Evolutionary conservation across 2,888 invertebrate genomes (phyloP).

Genomic region (Allophyes oxyacanthae): DNA sequence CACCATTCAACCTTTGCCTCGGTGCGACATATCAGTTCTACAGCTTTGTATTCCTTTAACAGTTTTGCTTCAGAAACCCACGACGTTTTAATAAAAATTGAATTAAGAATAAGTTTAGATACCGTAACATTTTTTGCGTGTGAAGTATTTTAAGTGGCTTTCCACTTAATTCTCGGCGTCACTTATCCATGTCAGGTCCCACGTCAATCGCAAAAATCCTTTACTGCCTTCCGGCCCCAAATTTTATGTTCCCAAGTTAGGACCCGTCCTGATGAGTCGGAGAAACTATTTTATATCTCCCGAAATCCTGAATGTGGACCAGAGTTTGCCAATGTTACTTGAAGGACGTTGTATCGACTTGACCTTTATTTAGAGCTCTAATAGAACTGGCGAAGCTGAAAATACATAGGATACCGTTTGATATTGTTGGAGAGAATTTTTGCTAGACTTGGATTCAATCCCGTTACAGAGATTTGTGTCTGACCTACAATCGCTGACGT

Average conservation of each 20-base stretch:
- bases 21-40: slow-evolving; percentile 25
- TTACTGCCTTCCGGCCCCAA: slow-evolving; percentile 40
- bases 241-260: slow-evolving; percentile 38
- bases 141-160: slow-evolving; percentile 4
- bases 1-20: slow-evolving; percentile 21
- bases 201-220: slow-evolving; percentile 39
- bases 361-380: slow-evolving; percentile 40
- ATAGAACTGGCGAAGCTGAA: slow-evolving; percentile 26
- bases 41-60: slow-evolving; percentile 2
- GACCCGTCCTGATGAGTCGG: slow-evolving; percentile 38
- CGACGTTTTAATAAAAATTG: background rate
- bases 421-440: slow-evolving; percentile 38
- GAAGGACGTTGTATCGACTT: slow-evolving; percentile 36
- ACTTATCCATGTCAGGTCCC: slow-evolving; percentile 33
- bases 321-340: slow-evolving; percentile 23
- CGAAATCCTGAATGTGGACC: slow-evolving; percentile 30
- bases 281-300: slow-evolving; percentile 47
- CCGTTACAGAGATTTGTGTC: slow-evolving; percentile 32
- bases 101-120: slow-evolving; percentile 6
- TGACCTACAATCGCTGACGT: slow-evolving; percentile 2
- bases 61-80: background rate
- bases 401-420: slow-evolving; percentile 25
- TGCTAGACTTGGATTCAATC: slow-evolving; percentile 23
- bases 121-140: slow-evolving; percentile 8
- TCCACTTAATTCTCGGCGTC: slow-evolving; percentile 23